Evolutionary conservation across 2,113 vertebrate species (phyloP).

Genomic region (Gobius niger): DNA sequence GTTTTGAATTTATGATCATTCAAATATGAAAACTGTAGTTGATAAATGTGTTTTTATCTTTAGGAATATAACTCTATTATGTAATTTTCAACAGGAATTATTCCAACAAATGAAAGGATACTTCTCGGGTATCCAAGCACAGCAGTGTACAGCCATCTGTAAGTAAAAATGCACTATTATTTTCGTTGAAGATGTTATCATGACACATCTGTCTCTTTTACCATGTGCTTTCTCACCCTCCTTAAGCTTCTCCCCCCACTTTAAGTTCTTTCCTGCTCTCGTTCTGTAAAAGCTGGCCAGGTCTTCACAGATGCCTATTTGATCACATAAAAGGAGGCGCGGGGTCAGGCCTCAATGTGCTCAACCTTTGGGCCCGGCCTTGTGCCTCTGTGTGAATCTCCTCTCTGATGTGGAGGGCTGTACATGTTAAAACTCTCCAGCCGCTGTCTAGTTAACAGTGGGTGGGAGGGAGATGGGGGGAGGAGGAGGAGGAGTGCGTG

Average conservation of each 20-base stretch:
- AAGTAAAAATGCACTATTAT: no score
- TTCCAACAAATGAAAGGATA: no score
- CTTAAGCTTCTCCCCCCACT: not conserved
- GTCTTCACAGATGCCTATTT: not conserved
- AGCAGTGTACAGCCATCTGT: no score
- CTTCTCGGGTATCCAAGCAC: no score
- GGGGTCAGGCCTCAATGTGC: constrained; percentile 7
- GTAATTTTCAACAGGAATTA: no score
- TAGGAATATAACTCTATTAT: no score
- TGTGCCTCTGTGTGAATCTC: constrained; percentile 14
- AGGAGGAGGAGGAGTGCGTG: constrained; percentile 26
- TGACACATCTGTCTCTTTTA: not conserved
- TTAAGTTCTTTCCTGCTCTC: constrained; percentile 6
- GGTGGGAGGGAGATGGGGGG: constrained; percentile 37
- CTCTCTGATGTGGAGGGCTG: constrained; percentile 28
- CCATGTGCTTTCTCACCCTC: not conserved
- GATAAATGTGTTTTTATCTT: no score
- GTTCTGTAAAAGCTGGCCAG: not conserved
- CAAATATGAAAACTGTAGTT: no score
- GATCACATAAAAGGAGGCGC: constrained; percentile 19
- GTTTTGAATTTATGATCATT: no score
- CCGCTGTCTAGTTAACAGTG: constrained; percentile 57
- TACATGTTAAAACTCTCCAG: constrained; percentile 49
- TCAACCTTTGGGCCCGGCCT: constrained; percentile 30
- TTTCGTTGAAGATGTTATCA: no score